Base-by-base conservation (phyloP, 2,797 vertebrate species). In the Salarias fasciatus region DNA sequence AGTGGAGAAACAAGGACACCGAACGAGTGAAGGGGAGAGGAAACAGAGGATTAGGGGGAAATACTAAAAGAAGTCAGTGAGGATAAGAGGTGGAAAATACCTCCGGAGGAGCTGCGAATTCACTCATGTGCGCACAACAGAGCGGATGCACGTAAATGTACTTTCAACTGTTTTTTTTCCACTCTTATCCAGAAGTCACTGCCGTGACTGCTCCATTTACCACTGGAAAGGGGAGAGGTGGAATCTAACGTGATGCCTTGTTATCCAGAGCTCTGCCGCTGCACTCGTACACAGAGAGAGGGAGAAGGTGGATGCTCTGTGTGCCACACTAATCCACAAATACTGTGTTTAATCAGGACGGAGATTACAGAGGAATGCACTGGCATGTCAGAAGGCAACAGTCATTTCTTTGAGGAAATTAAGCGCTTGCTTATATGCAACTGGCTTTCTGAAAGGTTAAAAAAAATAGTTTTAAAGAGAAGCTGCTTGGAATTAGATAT, bases 311-410 rank as follows among this genome's bases (percentile, higher is more conserved):
- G 67, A 67, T 69, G 74, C 73, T 86, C 83, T 68, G 65, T 50
- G 59, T 57, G 63, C 68, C 14, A 14, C 63, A 40, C 54, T 86
- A 80, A 87, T 81, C 76, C 81, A 82, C 81, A 75, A 71, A 80
- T 31, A 71, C 49, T 52, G 66, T 59, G 68, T 76, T 63, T 83
- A 84, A 88, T 89, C 70, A 70, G 73, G 79, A 74, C 48, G 73
- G 58, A 80, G 83, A 86, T 84, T 72, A 80, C 62, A 72, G 46
- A 37, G 77, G 72, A 82, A 84, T 77, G 77, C 72, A 71, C 1
- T 11, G 53, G 33, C 48, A 24, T 24, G 18, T 24, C 18, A 24
- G 18, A 24, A 24, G 18, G 18, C 18, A 24, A 24, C 18, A 24
- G 18, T 3, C 2, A 24, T 24, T 24, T 24, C 18, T 24, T 24